These are phyloP conservation scores for Dromius quadrimaculatus DNA, from an alignment of 2,888 invertebrate species.

Conservation along the genomic window DNA sequence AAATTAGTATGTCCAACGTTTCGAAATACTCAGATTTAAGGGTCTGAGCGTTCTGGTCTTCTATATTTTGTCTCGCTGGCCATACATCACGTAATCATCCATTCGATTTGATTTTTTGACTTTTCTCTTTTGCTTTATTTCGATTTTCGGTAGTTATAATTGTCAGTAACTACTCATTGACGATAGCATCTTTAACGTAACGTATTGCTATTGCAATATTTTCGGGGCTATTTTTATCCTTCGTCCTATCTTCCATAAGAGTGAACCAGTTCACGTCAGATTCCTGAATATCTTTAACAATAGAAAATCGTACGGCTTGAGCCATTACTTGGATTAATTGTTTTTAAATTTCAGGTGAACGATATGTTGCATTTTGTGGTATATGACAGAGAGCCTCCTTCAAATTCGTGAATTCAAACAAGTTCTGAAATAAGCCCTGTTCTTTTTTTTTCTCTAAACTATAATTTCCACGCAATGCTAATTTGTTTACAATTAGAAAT, in stretches of 20 bases:
- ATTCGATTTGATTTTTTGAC: conserved; percentile 43
- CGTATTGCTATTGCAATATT: conserved; percentile 23
- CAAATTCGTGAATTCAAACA: conserved; percentile 29
- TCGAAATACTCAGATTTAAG: conserved; percentile 51
- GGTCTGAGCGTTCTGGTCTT: conserved; percentile 31
- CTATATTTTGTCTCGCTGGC: conserved; percentile 42
- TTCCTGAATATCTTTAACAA: conserved; percentile 31
- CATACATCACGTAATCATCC: conserved; percentile 44
- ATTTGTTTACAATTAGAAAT: conserved; percentile 57
- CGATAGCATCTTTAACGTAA: conserved; percentile 8
- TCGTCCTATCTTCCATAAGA: conserved; percentile 23
- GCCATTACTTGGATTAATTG: conserved; percentile 37
- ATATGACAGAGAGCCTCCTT: no score
- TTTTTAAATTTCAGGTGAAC: conserved; percentile 36
- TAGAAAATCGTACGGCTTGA: conserved; percentile 41
- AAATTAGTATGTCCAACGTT: no score
- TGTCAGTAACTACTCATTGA: conserved; percentile 13
- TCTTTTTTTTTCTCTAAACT: conserved; percentile 32
- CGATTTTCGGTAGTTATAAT: conserved; percentile 20
- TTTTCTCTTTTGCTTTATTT: conserved; percentile 33
- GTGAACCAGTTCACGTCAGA: conserved; percentile 27
- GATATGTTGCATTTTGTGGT: conserved; percentile 32
- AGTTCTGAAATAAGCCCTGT: conserved; percentile 27
- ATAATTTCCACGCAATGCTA: conserved; percentile 59
- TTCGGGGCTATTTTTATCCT: conserved; percentile 28